Conservation (phyloP, 2,888 invertebrate species). For the Eupithecia dodoneata region DNA sequence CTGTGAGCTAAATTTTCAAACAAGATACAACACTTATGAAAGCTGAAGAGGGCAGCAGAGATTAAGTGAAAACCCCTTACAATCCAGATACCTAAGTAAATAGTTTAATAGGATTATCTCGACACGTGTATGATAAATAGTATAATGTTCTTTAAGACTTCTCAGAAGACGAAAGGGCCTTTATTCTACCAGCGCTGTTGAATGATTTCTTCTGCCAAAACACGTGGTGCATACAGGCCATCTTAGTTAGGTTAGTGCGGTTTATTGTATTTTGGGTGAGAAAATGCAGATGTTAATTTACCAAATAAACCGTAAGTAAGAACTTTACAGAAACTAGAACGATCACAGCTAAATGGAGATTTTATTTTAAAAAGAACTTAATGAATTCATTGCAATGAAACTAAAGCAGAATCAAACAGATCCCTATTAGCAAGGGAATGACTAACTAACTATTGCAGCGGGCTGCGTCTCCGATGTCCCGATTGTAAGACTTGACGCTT, state of each 20-base stretch:
- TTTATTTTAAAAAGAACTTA: neutral
- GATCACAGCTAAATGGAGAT: neutral
- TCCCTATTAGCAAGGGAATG: constrained; percentile 13
- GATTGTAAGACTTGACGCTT: constrained; percentile 36
- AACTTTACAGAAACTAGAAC: neutral
- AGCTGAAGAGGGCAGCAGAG: neutral
- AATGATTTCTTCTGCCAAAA: neutral
- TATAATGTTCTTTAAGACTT: neutral
- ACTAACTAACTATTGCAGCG: constrained; percentile 5
- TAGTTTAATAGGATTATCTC: neutral
- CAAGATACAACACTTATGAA: neutral
- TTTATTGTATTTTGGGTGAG: neutral
- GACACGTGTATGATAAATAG: neutral
- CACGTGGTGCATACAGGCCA: neutral
- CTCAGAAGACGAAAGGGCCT: neutral
- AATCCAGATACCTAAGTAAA: neutral
- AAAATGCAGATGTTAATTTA: neutral
- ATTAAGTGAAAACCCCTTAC: neutral
- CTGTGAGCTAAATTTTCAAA: neutral
- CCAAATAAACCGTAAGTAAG: neutral
- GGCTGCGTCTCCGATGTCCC: constrained; percentile 17
- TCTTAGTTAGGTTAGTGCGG: neutral
- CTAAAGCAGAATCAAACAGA: constrained; percentile 1
- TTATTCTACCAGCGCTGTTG: neutral
- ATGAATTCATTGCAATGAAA: neutral